A percentile compares a stretch with the other conserved stretches of the same genome.
Conservation (phyloP, 1,140 invertebrate genomes). For the Leptopilina boulardi region DNA sequence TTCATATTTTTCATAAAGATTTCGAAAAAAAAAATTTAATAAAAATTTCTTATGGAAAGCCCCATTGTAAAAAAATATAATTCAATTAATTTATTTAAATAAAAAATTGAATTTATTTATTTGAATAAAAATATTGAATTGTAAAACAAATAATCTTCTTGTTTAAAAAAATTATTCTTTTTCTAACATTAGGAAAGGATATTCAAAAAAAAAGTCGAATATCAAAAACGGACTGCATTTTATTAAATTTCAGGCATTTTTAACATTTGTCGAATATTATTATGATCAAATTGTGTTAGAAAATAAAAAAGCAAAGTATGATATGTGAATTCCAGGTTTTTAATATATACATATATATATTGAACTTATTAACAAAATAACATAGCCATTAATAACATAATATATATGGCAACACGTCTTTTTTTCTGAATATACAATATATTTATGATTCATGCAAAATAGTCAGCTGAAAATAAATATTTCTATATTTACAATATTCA, state of each 20-base stretch:
- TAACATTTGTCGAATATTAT: neutral
- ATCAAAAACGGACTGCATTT: neutral
- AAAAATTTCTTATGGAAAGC: too few species aligned
- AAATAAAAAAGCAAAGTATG: conserved; percentile 22
- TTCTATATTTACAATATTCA: conserved; percentile 7
- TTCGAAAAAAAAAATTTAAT: too few species aligned
- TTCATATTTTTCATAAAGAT: too few species aligned
- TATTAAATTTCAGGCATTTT: conserved; percentile 19
- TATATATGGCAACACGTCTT: neutral
- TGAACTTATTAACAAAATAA: too few species aligned
- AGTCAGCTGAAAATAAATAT: conserved; percentile 29
- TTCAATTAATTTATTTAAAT: too few species aligned
- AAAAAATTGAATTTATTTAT: too few species aligned
- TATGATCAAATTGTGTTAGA: neutral
- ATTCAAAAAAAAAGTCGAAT: neutral
- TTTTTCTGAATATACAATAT: neutral
- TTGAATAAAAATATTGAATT: too few species aligned
- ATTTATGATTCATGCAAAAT: neutral
- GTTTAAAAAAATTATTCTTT: too few species aligned
- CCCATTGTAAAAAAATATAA: too few species aligned
- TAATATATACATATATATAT: too few species aligned
- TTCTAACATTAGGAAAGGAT: neutral
- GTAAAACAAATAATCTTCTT: too few species aligned
- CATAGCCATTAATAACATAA: too few species aligned
- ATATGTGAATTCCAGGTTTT: conserved; percentile 10